A percentile compares a stretch with the other conserved stretches of the same genome.
These are phyloP conservation scores for Lycorma delicatula DNA, from an alignment of 1,140 invertebrate species.

Conservation along the genomic window DNA sequence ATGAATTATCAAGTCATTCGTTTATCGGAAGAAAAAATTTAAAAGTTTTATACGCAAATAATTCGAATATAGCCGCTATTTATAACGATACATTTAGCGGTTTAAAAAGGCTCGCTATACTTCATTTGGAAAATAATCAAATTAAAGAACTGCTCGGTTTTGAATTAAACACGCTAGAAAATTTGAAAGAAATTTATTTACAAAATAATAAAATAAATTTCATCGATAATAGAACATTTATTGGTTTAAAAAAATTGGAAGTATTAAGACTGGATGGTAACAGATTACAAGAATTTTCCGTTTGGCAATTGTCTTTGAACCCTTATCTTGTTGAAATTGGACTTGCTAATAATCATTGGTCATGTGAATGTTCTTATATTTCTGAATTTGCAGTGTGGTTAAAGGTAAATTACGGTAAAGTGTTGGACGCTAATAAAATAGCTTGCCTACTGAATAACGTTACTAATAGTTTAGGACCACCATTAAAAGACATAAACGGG, in stretches of 20 bases:
- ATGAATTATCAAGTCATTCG: conserved; percentile 75
- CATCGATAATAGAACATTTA: conserved; percentile 78
- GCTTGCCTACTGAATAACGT: conserved; percentile 30
- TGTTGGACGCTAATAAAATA: conserved; percentile 35
- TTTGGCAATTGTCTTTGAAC: conserved; percentile 63
- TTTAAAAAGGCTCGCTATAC: conserved; percentile 59
- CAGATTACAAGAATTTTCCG: conserved; percentile 65
- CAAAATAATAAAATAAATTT: conserved; percentile 77
- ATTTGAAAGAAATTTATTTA: conserved; percentile 73
- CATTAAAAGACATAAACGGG: conserved; percentile 56
- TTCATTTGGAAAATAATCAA: conserved; percentile 79
- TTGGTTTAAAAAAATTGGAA: conserved; percentile 67
- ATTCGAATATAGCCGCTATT: conserved; percentile 72
- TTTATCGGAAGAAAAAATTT: conserved; percentile 86
- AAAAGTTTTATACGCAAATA: conserved; percentile 77
- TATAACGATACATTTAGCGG: conserved; percentile 88
- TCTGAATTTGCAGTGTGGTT: conserved; percentile 69
- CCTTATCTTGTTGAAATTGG: conserved; percentile 69
- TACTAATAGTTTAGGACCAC: conserved; percentile 44
- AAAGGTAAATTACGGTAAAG: conserved; percentile 56
- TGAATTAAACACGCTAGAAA: conserved; percentile 73
- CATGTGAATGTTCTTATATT: conserved; percentile 78
- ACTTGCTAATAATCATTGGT: conserved; percentile 79
- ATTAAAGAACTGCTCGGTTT: conserved; percentile 70
- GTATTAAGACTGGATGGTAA: conserved; percentile 79